Percentiles rank a stretch among this genome's conserved stretches.
Evolutionary conservation across 2,888 invertebrate species (phyloP).

Genomic region (Danaus chrysippus): DNA sequence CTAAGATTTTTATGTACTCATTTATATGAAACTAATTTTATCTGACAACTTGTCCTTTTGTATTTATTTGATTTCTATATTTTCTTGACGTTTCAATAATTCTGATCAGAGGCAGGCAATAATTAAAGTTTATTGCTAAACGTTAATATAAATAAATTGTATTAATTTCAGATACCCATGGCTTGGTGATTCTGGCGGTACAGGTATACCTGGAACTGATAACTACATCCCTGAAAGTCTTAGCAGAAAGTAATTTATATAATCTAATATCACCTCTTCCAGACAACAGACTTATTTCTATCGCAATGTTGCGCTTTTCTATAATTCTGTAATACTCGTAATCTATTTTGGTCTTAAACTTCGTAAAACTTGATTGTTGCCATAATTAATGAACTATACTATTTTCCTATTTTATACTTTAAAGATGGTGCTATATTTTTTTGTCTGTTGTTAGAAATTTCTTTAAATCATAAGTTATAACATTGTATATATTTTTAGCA

Average conservation of each 20-base stretch:
- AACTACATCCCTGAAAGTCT: slow-evolving; percentile 88
- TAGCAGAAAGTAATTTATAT: slow-evolving; percentile 54
- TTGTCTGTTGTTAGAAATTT: slow-evolving; percentile 25
- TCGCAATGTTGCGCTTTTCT: background rate
- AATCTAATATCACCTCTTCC: slow-evolving; percentile 23
- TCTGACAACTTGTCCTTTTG: too few relatives aligned
- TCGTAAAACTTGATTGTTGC: background rate
- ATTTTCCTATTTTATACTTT: background rate
- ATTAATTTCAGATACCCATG: slow-evolving; percentile 83
- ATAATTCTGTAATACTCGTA: slow-evolving; percentile 8
- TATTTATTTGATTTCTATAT: too few relatives aligned
- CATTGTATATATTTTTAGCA: slow-evolving; percentile 40
- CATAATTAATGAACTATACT: background rate
- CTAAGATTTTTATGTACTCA: too few relatives aligned
- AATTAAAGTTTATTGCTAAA: too few relatives aligned
- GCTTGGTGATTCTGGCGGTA: slow-evolving; percentile 92
- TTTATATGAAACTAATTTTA: too few relatives aligned
- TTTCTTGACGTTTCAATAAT: too few relatives aligned
- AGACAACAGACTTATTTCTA: slow-evolving; percentile 25
- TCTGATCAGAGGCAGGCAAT: too few relatives aligned
- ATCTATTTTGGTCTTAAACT: background rate
- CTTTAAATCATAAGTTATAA: slow-evolving; percentile 41
- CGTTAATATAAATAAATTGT: too few relatives aligned
- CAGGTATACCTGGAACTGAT: slow-evolving; percentile 87
- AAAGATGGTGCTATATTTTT: background rate